These are phyloP conservation scores for Linnaemya tessellans DNA, from an alignment of 2,888 invertebrate genomes.

Conservation along the genomic window DNA sequence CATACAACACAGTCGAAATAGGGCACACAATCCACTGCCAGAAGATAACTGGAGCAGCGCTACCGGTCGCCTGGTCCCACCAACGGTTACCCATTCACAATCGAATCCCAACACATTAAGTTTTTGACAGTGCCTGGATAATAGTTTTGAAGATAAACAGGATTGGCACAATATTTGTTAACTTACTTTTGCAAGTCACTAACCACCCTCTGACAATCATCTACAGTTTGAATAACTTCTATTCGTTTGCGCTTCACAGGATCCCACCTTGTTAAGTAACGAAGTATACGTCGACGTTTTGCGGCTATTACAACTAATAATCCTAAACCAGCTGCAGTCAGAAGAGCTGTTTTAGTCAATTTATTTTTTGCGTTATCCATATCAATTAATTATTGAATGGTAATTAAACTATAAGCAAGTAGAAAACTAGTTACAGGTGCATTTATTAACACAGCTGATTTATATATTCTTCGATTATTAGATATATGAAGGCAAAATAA, in stretches of 20 bases:
- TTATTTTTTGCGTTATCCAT: slow-evolving; percentile 42
- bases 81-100: slow-evolving; percentile 90
- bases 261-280: slow-evolving; percentile 75
- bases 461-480: no score
- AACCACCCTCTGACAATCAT: slow-evolving; percentile 79
- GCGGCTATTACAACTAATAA: slow-evolving; percentile 79
- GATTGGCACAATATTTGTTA: background rate
- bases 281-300: slow-evolving; percentile 84
- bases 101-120: slow-evolving; percentile 89
- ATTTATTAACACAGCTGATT: no score
- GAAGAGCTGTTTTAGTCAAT: slow-evolving; percentile 60
- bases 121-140: slow-evolving; percentile 77
- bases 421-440: no score
- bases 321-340: slow-evolving; percentile 78
- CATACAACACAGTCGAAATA: slow-evolving; percentile 87
- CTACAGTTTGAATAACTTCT: slow-evolving; percentile 79
- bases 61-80: slow-evolving; percentile 86
- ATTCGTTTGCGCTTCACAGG: slow-evolving; percentile 78
- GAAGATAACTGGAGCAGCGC: slow-evolving; percentile 90
- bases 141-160: background rate
- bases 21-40: slow-evolving; percentile 87
- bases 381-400: background rate
- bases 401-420: no score
- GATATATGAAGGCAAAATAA: no score
- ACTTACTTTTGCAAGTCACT: slow-evolving; percentile 80